A percentile compares a stretch with the other conserved stretches of the same genome.
Evolutionary conservation across 1,140 invertebrate genomes (phyloP).

Genomic region (Euwallacea fornicatus): DNA sequence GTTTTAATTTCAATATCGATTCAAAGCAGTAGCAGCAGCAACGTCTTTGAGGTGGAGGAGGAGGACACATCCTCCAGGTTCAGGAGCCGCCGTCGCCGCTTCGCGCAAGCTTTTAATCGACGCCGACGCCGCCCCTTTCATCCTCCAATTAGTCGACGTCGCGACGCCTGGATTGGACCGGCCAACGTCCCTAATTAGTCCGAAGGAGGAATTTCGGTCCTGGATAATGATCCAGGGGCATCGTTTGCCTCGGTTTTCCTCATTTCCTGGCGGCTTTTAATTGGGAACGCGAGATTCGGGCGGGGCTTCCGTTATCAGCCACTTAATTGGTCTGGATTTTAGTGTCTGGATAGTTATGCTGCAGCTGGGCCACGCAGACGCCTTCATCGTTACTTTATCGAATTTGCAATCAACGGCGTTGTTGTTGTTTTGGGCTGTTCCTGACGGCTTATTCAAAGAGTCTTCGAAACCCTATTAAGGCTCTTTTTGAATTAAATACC

Average conservation of each 20-base stretch:
- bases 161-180: slow-evolving; percentile 44
- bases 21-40: neutral
- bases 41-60: slow-evolving; percentile 10
- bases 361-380: neutral
- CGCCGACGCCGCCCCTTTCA: slow-evolving; percentile 46
- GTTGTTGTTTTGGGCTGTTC: too few species aligned
- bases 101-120: slow-evolving; percentile 48
- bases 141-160: slow-evolving; percentile 47
- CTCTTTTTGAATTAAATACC: too few species aligned
- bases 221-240: slow-evolving; percentile 22
- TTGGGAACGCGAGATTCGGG: slow-evolving; percentile 14
- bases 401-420: too few species aligned
- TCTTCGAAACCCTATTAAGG: too few species aligned
- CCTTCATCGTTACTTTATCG: neutral
- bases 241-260: slow-evolving; percentile 13
- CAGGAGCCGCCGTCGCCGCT: slow-evolving; percentile 18
- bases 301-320: slow-evolving; percentile 9
- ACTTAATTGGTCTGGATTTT: slow-evolving; percentile 32
- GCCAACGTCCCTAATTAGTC: slow-evolving; percentile 40
- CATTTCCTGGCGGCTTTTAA: slow-evolving; percentile 24
- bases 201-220: slow-evolving; percentile 36
- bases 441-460: too few species aligned
- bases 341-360: neutral
- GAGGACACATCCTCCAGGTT: slow-evolving; percentile 21
- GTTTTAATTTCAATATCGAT: slow-evolving; percentile 18